Conservation (phyloP, 1,140 invertebrate genomes). For the Drosophila ercepeae region DNA sequence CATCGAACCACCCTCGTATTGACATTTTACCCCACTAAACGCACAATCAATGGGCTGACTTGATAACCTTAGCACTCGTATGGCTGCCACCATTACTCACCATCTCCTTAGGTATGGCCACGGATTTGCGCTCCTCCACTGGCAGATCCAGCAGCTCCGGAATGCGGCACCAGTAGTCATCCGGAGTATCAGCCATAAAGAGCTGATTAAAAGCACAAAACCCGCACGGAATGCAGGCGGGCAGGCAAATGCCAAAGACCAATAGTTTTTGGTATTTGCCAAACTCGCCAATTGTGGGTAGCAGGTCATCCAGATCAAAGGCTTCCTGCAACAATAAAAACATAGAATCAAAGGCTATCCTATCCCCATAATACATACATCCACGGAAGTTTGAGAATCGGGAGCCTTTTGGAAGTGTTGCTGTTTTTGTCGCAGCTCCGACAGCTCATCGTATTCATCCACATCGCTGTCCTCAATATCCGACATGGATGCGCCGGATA, state of each 20-base stretch:
- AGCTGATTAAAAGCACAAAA: conserved; percentile 96
- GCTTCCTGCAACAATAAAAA: conserved; percentile 83
- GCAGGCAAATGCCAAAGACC: conserved; percentile 93
- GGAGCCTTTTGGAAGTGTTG: conserved; percentile 25
- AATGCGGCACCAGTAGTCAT: conserved; percentile 90
- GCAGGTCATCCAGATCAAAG: conserved; percentile 92
- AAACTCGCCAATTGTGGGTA: conserved; percentile 94
- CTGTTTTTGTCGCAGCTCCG: conserved; percentile 56
- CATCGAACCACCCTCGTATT: conserved; percentile 31
- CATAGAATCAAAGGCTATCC: not conserved
- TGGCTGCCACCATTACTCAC: conserved; percentile 60
- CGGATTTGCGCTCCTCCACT: conserved; percentile 85
- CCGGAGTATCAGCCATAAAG: conserved; percentile 92
- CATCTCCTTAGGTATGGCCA: conserved; percentile 87
- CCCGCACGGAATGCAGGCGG: conserved; percentile 94
- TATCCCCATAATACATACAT: conserved; percentile 33
- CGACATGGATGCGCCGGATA: conserved; percentile 40
- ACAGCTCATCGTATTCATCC: conserved; percentile 72
- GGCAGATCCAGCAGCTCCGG: conserved; percentile 87
- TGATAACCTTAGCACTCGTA: conserved; percentile 48
- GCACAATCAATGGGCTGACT: conserved; percentile 53
- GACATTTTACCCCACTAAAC: conserved; percentile 34
- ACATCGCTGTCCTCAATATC: conserved; percentile 63
- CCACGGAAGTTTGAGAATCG: conserved; percentile 52
- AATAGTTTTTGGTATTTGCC: conserved; percentile 94